Base-by-base conservation (phyloP, 2,888 invertebrate genomes). In the Hypena proboscidalis region DNA sequence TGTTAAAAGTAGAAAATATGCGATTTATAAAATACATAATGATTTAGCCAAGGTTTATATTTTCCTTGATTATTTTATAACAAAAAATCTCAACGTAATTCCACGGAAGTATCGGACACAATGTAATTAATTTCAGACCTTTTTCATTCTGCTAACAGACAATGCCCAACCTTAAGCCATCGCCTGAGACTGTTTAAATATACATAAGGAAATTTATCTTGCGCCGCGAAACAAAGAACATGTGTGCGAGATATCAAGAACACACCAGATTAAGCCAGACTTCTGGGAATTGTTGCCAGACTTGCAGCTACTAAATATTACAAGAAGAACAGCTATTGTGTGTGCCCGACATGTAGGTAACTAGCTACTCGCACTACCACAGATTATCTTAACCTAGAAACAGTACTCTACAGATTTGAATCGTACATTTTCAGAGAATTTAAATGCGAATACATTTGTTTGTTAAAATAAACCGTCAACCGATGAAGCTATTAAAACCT, bases 261-360 rank as follows among this genome's bases (percentile, higher is more conserved):
- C 44, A 52, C 42, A 51, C 43, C 52, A 53, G 52, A 59, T 59
- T 64, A 64, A 49, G 55, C 43, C 39, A 49, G 52, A 55, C 62
- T 57, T 49, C 26, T 20, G 65, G 62, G 64, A 59, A 64, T 61
- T 51, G 52, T 59, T 47, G 48, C 52, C 44, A 32, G 50, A 41
- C 31, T 51, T 48, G 47, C 43, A 47, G 31, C 19, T 33, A 31
- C 48, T 65, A 64, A 65, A 61, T 65, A 65, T 65, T 61, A 55
- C 58, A 61, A 49, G 42, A 55, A 42, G 49, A 44, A 47, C 46
- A 46, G 43, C 49, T 22, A 44, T 61, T 55, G 64, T 44, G 15
- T 59, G 47, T 43, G 53, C 10, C 47, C 22, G 32, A 56, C 53
- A 34, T 47, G 49, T 47, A 34, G 30, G 26, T 33, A 40, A 33